These are phyloP conservation scores for Rhynchomys soricoides DNA, from an alignment of 2,113 vertebrate species.

Conservation along the genomic window DNA sequence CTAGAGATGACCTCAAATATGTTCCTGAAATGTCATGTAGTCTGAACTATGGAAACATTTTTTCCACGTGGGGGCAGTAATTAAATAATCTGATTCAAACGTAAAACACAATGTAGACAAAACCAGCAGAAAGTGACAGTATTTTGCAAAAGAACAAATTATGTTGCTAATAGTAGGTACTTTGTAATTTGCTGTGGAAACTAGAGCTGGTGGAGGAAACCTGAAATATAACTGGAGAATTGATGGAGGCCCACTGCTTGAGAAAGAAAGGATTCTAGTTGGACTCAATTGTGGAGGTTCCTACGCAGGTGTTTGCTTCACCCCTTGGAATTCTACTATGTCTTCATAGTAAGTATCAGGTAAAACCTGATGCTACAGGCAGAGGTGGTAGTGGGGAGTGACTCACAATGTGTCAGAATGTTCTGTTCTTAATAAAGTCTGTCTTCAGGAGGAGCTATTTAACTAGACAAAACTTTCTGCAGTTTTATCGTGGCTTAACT, in stretches of 20 bases:
- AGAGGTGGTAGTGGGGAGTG: too few species aligned
- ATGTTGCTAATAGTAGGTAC: background rate
- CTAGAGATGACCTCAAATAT: background rate
- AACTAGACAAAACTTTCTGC: background rate
- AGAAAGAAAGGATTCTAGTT: background rate
- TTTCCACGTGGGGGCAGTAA: background rate
- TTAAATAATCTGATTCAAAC: constrained; percentile 28
- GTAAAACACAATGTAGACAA: background rate
- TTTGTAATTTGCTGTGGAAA: background rate
- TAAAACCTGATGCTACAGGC: background rate
- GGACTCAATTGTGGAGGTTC: background rate
- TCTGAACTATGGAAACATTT: background rate
- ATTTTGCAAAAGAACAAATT: background rate
- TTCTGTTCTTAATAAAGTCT: background rate
- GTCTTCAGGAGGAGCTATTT: background rate
- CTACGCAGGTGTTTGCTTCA: background rate
- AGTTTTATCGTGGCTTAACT: background rate
- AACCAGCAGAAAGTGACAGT: background rate
- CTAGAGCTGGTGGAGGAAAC: background rate
- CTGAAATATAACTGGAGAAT: background rate
- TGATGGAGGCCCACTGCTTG: background rate
- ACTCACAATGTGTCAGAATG: too few species aligned
- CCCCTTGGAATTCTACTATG: background rate
- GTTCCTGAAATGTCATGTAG: background rate
- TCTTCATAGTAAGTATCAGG: background rate